A percentile compares a stretch with the other conserved stretches of the same genome.
These are phyloP conservation scores for Gyrodactylus bullatarudis DNA, from an alignment of 1,140 invertebrate species.

Conservation along the genomic window DNA sequence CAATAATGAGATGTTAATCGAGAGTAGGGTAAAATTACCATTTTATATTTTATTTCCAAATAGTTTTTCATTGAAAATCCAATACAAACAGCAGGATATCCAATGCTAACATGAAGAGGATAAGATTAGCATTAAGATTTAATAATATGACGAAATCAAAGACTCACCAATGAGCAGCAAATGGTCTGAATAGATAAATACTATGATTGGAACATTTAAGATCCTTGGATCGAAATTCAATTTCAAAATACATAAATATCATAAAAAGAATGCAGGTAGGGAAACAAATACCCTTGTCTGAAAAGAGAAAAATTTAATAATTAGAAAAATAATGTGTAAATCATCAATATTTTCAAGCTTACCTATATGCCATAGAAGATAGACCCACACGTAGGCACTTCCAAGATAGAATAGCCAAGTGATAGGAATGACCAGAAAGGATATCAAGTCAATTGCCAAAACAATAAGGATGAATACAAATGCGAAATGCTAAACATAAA, in stretches of 20 bases:
- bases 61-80: slow-evolving; percentile 84
- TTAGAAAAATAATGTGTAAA: background rate
- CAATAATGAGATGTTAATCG: background rate
- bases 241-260: slow-evolving; percentile 72
- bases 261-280: slow-evolving; percentile 72
- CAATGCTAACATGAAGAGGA: slow-evolving; percentile 33
- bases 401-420: slow-evolving; percentile 89
- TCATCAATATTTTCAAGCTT: slow-evolving; percentile 12
- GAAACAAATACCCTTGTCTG: slow-evolving; percentile 61
- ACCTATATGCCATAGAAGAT: slow-evolving; percentile 94
- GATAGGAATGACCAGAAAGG: slow-evolving; percentile 90
- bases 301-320: slow-evolving; percentile 7
- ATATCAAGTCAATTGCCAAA: slow-evolving; percentile 85
- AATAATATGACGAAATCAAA: background rate
- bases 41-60: slow-evolving; percentile 52
- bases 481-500: slow-evolving; percentile 50
- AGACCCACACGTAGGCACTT: slow-evolving; percentile 91
- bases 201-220: slow-evolving; percentile 51
- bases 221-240: slow-evolving; percentile 47
- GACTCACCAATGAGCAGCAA: slow-evolving; percentile 73
- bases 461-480: slow-evolving; percentile 90
- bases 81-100: slow-evolving; percentile 78
- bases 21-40: slow-evolving; percentile 23
- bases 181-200: slow-evolving; percentile 68
- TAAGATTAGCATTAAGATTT: background rate